phyloP scores from a whole-genome alignment of 2,888 invertebrate genomes.

The Athrips mouffetella region DNA sequence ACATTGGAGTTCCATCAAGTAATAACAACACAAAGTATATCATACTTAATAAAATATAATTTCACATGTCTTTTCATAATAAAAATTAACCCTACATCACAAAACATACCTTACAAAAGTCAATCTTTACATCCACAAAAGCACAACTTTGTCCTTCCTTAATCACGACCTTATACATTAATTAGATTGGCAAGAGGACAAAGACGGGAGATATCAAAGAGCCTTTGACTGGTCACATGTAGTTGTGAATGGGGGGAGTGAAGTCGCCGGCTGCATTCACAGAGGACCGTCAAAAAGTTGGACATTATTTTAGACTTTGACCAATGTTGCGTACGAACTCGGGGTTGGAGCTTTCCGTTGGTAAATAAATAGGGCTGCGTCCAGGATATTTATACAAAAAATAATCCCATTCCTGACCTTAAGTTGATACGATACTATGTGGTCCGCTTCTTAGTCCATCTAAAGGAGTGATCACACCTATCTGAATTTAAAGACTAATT shows the following conservation, averaged over 20 bases:
- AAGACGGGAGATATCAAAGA: constrained; percentile 43
- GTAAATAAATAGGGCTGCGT: background rate
- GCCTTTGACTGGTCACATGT: constrained; percentile 57
- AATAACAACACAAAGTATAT: too few relatives aligned
- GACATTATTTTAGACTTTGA: constrained; percentile 47
- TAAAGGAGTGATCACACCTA: too few relatives aligned
- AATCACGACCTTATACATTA: constrained; percentile 10
- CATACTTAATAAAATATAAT: too few relatives aligned
- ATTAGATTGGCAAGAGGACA: constrained; percentile 14
- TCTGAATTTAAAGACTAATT: too few relatives aligned
- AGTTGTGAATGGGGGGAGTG: constrained; percentile 42
- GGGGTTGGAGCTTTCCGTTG: constrained; percentile 18
- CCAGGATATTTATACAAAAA: background rate
- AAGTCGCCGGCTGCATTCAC: constrained; percentile 46
- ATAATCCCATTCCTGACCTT: too few relatives aligned
- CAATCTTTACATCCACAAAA: too few relatives aligned
- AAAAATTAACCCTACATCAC: too few relatives aligned
- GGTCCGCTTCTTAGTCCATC: too few relatives aligned
- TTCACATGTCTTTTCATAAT: too few relatives aligned
- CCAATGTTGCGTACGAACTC: constrained; percentile 47
- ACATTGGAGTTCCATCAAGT: too few relatives aligned
- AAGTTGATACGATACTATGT: too few relatives aligned
- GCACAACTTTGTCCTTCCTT: background rate
- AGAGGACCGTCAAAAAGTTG: constrained; percentile 54
- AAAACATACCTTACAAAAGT: too few relatives aligned